These are phyloP conservation scores for Rhizoglyphus robini DNA, from an alignment of 1,140 invertebrate species.

Conservation along the genomic window DNA sequence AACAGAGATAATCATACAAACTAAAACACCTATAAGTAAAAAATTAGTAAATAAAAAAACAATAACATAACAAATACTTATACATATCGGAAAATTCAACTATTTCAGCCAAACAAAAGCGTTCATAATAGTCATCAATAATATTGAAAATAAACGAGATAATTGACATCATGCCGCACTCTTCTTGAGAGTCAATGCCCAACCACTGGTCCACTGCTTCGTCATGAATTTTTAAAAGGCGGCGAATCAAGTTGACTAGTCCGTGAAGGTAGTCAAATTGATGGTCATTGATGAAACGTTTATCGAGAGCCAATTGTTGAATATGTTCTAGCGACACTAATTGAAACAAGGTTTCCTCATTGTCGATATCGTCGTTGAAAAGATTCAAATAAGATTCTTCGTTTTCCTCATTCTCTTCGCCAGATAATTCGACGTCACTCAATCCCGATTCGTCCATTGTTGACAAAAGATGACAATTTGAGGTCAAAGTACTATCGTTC, in stretches of 20 bases:
- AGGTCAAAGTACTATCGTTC: too few species aligned
- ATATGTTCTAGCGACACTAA: not conserved
- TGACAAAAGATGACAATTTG: not conserved
- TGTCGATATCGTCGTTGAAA: not conserved
- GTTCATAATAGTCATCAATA: not conserved
- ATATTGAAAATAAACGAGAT: conserved; percentile 2
- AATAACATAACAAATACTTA: not conserved
- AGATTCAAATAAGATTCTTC: not conserved
- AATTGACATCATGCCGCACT: not conserved
- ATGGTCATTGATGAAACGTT: not conserved
- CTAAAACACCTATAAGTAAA: not conserved
- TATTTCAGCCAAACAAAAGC: not conserved
- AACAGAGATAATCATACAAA: conserved; percentile 10
- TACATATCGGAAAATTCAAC: not conserved
- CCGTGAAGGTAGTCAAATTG: not conserved
- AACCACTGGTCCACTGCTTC: conserved; percentile 1
- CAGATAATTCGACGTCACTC: not conserved
- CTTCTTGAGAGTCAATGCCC: not conserved
- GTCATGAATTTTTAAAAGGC: conserved; percentile 4
- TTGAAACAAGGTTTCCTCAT: not conserved
- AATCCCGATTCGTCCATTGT: not conserved
- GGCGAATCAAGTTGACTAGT: not conserved
- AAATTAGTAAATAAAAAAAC: not conserved
- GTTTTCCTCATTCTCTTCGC: too few species aligned
- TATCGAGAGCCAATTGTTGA: not conserved